Evolutionary conservation across 2,888 invertebrate species (phyloP).

Genomic region (Halocaridina rubra): DNA sequence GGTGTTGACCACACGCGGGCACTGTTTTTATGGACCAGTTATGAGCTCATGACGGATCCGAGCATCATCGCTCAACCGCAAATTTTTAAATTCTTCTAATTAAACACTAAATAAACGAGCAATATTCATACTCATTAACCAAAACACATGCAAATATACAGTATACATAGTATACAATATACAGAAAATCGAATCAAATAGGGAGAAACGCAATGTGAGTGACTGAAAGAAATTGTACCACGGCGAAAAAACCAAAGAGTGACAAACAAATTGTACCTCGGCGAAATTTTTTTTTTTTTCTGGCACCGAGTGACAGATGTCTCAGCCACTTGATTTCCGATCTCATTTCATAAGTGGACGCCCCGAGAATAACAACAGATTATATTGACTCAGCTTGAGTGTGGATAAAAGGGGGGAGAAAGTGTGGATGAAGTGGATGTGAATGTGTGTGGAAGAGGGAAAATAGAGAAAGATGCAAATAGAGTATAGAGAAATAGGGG

Average conservation of each 20-base stretch:
- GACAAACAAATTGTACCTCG: not conserved
- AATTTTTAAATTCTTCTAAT: too few relatives aligned
- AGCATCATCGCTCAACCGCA: too few relatives aligned
- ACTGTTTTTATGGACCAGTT: not conserved
- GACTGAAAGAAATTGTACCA: too few relatives aligned
- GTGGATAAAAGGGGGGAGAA: not conserved
- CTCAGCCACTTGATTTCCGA: conserved; percentile 34
- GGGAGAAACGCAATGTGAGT: too few relatives aligned
- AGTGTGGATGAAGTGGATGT: not conserved
- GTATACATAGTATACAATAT: too few relatives aligned
- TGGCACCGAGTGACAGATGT: conserved; percentile 15
- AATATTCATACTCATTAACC: too few relatives aligned
- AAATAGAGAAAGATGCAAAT: not conserved
- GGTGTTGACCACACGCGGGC: not conserved
- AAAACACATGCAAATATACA: too few relatives aligned
- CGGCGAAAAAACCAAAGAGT: not conserved
- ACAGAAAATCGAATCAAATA: too few relatives aligned
- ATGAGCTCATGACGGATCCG: too few relatives aligned
- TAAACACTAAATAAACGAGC: too few relatives aligned
- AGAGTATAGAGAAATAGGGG: not conserved
- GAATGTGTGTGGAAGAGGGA: not conserved
- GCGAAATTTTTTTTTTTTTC: too few relatives aligned
- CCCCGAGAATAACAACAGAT: conserved; percentile 25
- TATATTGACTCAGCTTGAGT: not conserved
- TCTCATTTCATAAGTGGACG: conserved; percentile 48